Evolutionary conservation across 2,113 vertebrate species (phyloP).

Genomic region (Mystacornis crossleyi): DNA sequence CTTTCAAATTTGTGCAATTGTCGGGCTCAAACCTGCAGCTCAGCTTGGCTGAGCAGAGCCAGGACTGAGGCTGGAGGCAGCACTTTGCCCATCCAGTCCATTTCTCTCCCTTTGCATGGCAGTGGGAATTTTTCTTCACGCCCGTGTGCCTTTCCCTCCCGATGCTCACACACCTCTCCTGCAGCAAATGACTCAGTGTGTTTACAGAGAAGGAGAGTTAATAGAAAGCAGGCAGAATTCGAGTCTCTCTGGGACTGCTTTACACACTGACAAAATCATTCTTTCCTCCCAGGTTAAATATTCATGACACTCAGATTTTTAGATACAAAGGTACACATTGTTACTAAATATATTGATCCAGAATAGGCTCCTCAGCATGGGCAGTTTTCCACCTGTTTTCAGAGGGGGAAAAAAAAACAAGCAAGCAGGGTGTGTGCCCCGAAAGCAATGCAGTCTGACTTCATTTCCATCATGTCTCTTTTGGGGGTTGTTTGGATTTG

Average conservation of each 20-base stretch:
- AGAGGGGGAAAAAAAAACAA: not conserved
- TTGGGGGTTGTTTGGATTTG: constrained; percentile 51
- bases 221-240: constrained; percentile 76
- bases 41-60: not conserved
- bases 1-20: not conserved
- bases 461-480: constrained; percentile 21
- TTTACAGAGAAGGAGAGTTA: constrained; percentile 76
- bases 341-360: constrained; percentile 75
- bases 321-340: constrained; percentile 81
- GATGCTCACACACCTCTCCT: constrained; percentile 36
- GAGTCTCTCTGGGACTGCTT: constrained; percentile 73
- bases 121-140: not conserved
- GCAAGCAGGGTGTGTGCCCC: not conserved
- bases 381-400: constrained; percentile 42
- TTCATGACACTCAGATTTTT: constrained; percentile 75
- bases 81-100: not conserved
- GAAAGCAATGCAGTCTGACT: not conserved
- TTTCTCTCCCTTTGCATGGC: not conserved
- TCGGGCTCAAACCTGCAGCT: not conserved
- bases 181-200: constrained; percentile 72
- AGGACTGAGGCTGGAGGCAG: not conserved
- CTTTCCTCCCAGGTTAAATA: constrained; percentile 76
- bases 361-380: constrained; percentile 26
- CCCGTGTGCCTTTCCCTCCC: not conserved
- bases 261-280: constrained; percentile 78